Evolutionary conservation across 2,113 vertebrate species (phyloP).

Genomic region (Zingel zingel): DNA sequence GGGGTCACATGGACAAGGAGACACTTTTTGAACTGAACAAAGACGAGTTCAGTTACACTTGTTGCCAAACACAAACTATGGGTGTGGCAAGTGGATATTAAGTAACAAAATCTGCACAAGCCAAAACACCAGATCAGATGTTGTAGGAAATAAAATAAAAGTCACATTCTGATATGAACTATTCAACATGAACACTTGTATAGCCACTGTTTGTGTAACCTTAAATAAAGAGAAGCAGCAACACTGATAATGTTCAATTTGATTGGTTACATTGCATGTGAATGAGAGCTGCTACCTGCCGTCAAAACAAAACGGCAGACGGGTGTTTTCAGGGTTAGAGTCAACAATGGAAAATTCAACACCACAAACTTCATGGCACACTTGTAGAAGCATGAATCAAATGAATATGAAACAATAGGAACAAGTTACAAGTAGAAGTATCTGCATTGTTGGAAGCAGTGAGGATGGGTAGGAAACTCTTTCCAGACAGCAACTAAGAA

Average conservation of each 20-base stretch:
- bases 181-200: background rate
- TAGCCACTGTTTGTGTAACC: background rate
- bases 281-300: background rate
- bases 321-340: background rate
- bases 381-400: background rate
- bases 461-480: background rate
- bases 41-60: constrained; percentile 10
- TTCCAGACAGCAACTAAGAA: background rate
- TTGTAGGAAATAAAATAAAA: background rate
- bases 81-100: background rate
- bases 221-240: background rate
- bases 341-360: background rate
- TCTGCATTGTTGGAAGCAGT: background rate
- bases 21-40: constrained; percentile 1
- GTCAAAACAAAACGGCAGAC: background rate
- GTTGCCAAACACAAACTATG: constrained; percentile 4
- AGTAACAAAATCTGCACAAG: background rate
- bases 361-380: background rate
- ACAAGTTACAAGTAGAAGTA: background rate
- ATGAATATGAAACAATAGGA: background rate
- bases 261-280: background rate
- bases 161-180: background rate
- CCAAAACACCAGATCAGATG: background rate
- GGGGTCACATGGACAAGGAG: constrained; percentile 6
- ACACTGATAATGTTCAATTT: background rate